Percentiles rank a stretch among this genome's conserved stretches.
phyloP scores from a whole-genome alignment of 2,113 vertebrate species.

The Scomber scombrus region DNA sequence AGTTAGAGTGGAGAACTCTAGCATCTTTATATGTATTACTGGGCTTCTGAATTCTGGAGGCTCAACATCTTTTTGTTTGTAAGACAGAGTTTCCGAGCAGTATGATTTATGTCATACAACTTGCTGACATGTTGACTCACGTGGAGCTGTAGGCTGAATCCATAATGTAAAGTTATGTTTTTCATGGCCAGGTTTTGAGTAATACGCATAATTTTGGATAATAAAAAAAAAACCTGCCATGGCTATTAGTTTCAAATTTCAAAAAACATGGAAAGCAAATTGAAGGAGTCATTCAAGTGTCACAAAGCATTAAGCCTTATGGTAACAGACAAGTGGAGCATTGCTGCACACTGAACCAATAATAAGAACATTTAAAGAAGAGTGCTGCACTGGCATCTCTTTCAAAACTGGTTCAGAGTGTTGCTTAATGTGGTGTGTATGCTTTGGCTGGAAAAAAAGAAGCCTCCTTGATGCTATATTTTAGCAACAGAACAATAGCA shows the following conservation, averaged over 20 bases:
- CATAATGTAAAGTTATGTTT: neutral
- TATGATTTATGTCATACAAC: neutral
- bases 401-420: slow-evolving; percentile 41
- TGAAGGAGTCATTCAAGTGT: slow-evolving; percentile 9
- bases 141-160: neutral
- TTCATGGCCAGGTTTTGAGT: neutral
- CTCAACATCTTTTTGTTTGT: neutral
- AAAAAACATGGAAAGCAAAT: slow-evolving; percentile 22
- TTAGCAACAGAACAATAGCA: neutral
- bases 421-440: neutral
- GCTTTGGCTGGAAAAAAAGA: slow-evolving; percentile 21
- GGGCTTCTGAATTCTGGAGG: neutral
- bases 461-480: slow-evolving; percentile 7
- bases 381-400: neutral
- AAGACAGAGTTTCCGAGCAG: no score
- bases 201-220: neutral
- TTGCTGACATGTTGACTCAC: neutral
- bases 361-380: slow-evolving; percentile 42
- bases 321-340: slow-evolving; percentile 12
- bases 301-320: slow-evolving; percentile 11
- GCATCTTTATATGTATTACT: neutral
- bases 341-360: neutral
- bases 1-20: neutral
- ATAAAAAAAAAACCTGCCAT: neutral
- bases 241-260: slow-evolving; percentile 10